Evolutionary conservation across 2,888 invertebrate genomes (phyloP), one percentile per base, ranked within the genome.

Genomic region (Cylindroiulus punctatus): DNA sequence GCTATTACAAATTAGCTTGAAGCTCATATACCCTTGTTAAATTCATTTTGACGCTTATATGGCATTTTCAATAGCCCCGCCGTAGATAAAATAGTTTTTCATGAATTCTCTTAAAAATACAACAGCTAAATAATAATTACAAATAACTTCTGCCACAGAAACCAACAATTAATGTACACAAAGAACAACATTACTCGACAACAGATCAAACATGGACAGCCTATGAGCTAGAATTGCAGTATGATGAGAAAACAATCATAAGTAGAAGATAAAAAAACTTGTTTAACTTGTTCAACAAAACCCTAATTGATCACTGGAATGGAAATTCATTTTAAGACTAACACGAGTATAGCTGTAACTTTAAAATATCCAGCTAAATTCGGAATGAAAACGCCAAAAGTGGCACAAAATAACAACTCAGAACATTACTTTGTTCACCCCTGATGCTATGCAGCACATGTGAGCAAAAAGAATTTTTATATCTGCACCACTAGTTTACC

Each of bases 1-100:
- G 65, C 65, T 65, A 65, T 65, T 65, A 65, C 26, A 65, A 26
- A 65, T 65, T 65, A 65, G 65, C 65, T 65, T 65, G n/a, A 65
- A 65, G 65, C 65, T 65, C 65, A 65, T 22, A 65, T 65, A 26
- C 65, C 65, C 65, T 12, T 65, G 65, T 65, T 65, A 65, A 65
- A 65, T 65, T 26, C 65, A 65, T 65, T 65, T 44, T 65, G 65
- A 65, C 14, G 65, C 26, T 65, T 65, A 65, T 12, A 65, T 26
- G 65, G 65, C 26, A 26, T 26, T 26, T 65, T 65, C 65, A 65
- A 65, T 65, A 65, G 65, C 4, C 65, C 57, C 65, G 65, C 65
- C 65, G 26, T 65, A 26, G 65, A 65, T 65, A 65, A 65, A 65
- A 65, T 65, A 65, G 26, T 12, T n/a, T 65, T 65, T 65, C 65